Evolutionary conservation across 2,797 vertebrate genomes (phyloP), one percentile per base, ranked within the genome.

Genomic region (Emys orbicularis): DNA sequence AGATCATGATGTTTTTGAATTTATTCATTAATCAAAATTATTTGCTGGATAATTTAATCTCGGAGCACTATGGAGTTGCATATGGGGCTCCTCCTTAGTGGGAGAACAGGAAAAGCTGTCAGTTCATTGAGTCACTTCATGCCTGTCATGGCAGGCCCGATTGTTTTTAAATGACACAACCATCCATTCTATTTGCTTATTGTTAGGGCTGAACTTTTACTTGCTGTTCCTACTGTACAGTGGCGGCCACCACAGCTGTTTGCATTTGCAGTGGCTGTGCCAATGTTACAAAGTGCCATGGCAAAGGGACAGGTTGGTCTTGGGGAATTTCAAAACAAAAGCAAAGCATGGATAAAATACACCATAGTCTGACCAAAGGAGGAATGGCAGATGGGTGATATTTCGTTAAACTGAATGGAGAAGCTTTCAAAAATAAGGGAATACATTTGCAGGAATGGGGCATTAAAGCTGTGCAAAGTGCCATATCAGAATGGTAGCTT

Each of bases 91-190:
- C 74, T 94, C 54, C 88, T 68, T 2, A 6, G 57, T 83, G 12
- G 13, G n/a, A 76, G 83, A 79, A 61, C 54, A 87, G n/a, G 79
- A 86, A 92, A 94, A 77, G n/a, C 25, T 88, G 81, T 65, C 37
- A 53, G 86, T 25, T 25, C 37, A 79, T 92, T 87, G n/a, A 34
- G 29, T 94, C 81, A 85, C 90, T 94, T 94, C 29, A 59, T 3
- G 6, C 7, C 50, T 92, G 65, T 72, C 37, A 21, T 1, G 1
- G 83, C 50, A 27, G 49, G 74, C n/a, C 41, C 0, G 3, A 90
- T n/a, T 49, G 34, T 80, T 93, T 88, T 90, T 90, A 93, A 59
- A 59, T 44, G 92, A 87, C 76, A 94, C 90, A 93, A 49, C 54
- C 50, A 31, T 27, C 84, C 12, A 1, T n/a, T 93, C 37, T 23